phyloP scores from a whole-genome alignment of 2,113 vertebrate species.

The Fregetta grallaria region DNA sequence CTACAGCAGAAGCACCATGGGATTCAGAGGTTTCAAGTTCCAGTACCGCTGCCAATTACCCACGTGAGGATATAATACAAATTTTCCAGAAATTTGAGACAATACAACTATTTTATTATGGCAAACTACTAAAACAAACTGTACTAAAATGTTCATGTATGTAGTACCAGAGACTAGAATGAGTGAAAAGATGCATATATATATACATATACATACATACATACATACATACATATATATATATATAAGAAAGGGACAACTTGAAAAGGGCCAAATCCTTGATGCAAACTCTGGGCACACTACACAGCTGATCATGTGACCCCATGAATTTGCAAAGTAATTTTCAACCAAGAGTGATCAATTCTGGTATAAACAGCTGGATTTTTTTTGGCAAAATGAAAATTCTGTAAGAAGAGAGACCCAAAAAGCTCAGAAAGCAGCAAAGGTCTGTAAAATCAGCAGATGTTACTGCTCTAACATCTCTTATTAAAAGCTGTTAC shows the following conservation, averaged over 20 bases:
- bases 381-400: not conserved
- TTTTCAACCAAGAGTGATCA: not conserved
- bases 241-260: not conserved
- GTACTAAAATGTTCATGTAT: not conserved
- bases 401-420: not conserved
- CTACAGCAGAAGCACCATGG: not conserved
- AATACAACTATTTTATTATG: not conserved
- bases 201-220: no score
- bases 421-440: not conserved
- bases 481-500: not conserved
- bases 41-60: not conserved
- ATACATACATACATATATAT: fast-evolving
- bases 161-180: not conserved
- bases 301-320: not conserved
- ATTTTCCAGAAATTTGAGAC: not conserved
- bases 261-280: not conserved
- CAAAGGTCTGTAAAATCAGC: not conserved
- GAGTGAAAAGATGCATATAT: not conserved
- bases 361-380: not conserved
- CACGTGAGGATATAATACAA: not conserved
- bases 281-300: not conserved
- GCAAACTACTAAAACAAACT: not conserved
- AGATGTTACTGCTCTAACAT: not conserved
- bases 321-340: not conserved
- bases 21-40: not conserved